A percentile compares a stretch with the other conserved stretches of the same genome.
Evolutionary conservation across 53 echinoderm and acorn worm genomes (phyloP).

Genomic region (Luidia sarsii): DNA sequence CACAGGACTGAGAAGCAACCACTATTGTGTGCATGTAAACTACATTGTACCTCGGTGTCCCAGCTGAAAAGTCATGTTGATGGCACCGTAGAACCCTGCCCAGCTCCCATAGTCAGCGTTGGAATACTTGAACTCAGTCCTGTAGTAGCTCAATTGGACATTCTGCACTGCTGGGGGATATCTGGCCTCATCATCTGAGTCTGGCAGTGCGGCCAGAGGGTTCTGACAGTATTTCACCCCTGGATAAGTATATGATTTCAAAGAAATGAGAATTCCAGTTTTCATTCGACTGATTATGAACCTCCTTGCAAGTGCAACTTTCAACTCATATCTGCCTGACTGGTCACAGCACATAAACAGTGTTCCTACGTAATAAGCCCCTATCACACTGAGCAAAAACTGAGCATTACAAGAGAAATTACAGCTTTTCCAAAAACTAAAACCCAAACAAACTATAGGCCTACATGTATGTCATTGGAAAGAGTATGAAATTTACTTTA

Average conservation of each 20-base stretch:
- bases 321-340: too few species aligned
- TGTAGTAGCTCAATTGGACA: slow-evolving; percentile 13
- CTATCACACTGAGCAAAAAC: too few species aligned
- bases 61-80: slow-evolving; percentile 43
- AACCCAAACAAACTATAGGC: too few species aligned
- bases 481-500: too few species aligned
- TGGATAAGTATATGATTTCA: background rate
- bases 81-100: background rate
- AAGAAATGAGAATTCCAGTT: background rate
- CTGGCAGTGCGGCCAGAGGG: background rate
- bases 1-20: too few species aligned
- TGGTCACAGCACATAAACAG: too few species aligned
- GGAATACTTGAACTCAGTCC: background rate
- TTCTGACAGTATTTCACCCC: background rate
- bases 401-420: too few species aligned
- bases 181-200: background rate
- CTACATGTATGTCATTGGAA: too few species aligned
- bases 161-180: slow-evolving; percentile 9
- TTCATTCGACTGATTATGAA: background rate
- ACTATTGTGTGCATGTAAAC: too few species aligned
- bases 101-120: background rate
- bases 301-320: too few species aligned
- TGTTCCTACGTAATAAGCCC: too few species aligned
- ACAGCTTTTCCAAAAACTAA: too few species aligned
- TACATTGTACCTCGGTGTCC: slow-evolving; percentile 33